Percentiles rank a stretch among this genome's conserved stretches.
Evolutionary conservation across 1,140 invertebrate species (phyloP).

Genomic region (Drosophila sturtevanti): DNA sequence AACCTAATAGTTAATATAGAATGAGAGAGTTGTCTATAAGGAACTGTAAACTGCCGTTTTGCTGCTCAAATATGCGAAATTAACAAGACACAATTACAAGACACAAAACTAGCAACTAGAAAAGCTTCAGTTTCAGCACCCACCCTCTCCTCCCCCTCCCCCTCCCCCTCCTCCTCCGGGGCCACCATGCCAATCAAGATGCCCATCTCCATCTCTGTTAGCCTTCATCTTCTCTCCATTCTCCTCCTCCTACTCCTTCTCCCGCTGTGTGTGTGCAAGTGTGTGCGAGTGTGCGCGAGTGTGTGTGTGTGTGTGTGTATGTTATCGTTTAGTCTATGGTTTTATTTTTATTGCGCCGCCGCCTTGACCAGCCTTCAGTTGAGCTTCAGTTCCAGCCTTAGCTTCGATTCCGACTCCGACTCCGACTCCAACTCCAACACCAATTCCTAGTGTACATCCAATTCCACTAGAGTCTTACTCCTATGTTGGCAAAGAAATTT

Average conservation of each 20-base stretch:
- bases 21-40: constrained; percentile 38
- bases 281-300: constrained; percentile 27
- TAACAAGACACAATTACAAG: constrained; percentile 79
- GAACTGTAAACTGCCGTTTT: constrained; percentile 75
- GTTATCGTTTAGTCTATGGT: constrained; percentile 78
- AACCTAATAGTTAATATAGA: constrained; percentile 7
- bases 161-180: too few species aligned
- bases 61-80: constrained; percentile 77
- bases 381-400: constrained; percentile 23
- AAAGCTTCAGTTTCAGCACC: background rate
- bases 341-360: constrained; percentile 75
- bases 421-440: constrained; percentile 24
- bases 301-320: background rate
- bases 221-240: constrained; percentile 1
- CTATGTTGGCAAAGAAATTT: constrained; percentile 61
- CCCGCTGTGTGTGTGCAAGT: background rate
- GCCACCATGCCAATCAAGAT: background rate
- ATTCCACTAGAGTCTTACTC: background rate
- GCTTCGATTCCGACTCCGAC: constrained; percentile 21
- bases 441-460: constrained; percentile 2
- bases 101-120: constrained; percentile 56
- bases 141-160: too few species aligned
- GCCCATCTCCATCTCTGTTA: background rate
- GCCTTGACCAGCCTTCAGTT: constrained; percentile 31
- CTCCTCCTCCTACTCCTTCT: background rate